Evolutionary conservation across 2,113 vertebrate species (phyloP).

Genomic region (Tretioscincus oriximinensis): DNA sequence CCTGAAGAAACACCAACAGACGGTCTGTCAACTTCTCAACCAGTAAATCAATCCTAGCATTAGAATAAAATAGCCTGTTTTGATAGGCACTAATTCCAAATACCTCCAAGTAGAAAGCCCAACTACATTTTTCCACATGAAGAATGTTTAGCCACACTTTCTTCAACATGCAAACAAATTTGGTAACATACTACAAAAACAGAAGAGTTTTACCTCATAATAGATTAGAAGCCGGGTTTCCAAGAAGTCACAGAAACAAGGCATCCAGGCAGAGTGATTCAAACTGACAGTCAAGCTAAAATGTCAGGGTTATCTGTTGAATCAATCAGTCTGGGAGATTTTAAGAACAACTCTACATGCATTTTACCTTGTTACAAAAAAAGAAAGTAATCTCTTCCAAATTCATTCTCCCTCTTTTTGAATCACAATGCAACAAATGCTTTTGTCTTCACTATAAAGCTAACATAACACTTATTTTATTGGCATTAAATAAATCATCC

Average conservation of each 20-base stretch:
- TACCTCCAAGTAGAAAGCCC: too few relatives aligned
- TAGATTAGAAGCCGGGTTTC: neutral
- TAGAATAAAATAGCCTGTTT: too few relatives aligned
- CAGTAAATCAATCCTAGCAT: too few relatives aligned
- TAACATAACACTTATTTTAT: too few relatives aligned
- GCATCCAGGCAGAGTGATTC: constrained; percentile 14
- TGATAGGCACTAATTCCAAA: too few relatives aligned
- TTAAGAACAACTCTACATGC: neutral
- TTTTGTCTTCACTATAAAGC: neutral
- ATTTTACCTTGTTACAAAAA: neutral
- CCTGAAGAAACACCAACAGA: too few relatives aligned
- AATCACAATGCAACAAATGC: neutral
- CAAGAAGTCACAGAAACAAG: neutral
- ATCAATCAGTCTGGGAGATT: neutral
- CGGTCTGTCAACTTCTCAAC: too few relatives aligned
- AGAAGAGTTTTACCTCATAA: too few relatives aligned
- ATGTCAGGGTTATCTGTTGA: constrained; percentile 22
- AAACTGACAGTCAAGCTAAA: constrained; percentile 24
- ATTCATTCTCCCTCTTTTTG: neutral
- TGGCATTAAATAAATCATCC: neutral
- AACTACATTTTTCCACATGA: too few relatives aligned
- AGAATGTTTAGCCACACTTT: too few relatives aligned
- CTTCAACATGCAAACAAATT: too few relatives aligned
- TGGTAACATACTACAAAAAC: too few relatives aligned
- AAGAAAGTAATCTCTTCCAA: neutral